phyloP scores from a whole-genome alignment of 2,113 vertebrate species.

The Anhinga rufa region DNA sequence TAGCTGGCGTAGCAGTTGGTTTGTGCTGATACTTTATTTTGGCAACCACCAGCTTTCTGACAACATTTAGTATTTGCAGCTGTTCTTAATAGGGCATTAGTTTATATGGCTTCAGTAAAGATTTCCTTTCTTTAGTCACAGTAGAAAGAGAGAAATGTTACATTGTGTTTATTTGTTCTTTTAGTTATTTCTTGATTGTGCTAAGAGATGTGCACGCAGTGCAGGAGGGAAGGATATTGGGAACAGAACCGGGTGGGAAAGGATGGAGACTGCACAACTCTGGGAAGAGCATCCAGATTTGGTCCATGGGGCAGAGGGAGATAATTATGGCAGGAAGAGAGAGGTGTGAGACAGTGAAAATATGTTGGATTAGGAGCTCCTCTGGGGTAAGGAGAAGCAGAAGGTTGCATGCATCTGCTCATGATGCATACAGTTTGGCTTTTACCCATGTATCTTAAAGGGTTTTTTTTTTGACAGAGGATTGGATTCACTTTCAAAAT shows the following conservation, averaged over 20 bases:
- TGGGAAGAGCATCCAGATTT: background rate
- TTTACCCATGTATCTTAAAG: background rate
- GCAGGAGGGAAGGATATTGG: background rate
- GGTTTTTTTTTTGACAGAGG: background rate
- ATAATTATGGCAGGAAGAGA: background rate
- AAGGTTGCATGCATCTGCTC: conserved; percentile 3
- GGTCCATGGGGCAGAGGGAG: background rate
- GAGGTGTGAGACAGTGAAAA: background rate
- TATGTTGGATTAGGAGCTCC: background rate
- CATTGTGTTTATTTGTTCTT: background rate
- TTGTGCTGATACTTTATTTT: background rate
- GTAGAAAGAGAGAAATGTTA: background rate
- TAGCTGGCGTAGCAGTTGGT: background rate
- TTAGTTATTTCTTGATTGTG: background rate
- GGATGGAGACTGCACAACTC: background rate
- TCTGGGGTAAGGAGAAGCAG: background rate
- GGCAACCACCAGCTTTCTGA: background rate
- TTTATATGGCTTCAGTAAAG: background rate
- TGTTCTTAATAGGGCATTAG: background rate
- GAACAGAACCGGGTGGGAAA: background rate
- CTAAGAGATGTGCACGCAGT: rapidly evolving
- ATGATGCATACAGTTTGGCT: background rate
- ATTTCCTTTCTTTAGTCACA: background rate
- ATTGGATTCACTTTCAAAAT: background rate
- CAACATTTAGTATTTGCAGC: background rate